Evolutionary conservation across 1,140 invertebrate species (phyloP), one percentile per base, ranked within the genome.

Genomic region (Heterodera carotae): DNA sequence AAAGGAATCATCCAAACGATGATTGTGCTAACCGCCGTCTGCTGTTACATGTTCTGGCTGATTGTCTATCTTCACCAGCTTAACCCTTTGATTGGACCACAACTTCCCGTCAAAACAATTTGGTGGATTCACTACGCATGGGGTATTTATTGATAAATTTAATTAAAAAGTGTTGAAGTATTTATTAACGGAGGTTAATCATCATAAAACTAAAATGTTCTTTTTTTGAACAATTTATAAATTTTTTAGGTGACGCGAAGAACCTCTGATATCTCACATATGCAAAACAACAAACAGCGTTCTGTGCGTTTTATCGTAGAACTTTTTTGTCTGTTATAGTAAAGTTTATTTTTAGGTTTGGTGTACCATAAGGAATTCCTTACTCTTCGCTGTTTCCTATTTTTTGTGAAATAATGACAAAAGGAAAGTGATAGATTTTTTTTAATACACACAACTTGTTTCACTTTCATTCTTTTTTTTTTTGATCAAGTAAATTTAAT

Each of bases 1-100:
- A 27, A 71, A 87, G 85, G 85, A 31, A 87, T 87, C 76, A 83
- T 88, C 43, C 85, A 87, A 77, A 86, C 86, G 27, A 87, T 87
- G 85, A 87, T 87, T 36, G 79, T 87, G 27, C 76, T 87, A 62
- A 87, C 85, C 18, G 86, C 85, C 36, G 86, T 87, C 39, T 87
- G 85, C 79, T 87, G 85, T 76, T 81, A 84, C 68, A 69, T 82
- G 76, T 88, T 88, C 75, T 87, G 85, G 85, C 77, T 87, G 64
- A 78, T 88, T 69, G 85, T 88, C 15, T 87, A 83, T 69, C 81
- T 87, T 59, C 85, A 87, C 76, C 85, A 87, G 77, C 73, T 87
- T 22, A 87, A 87, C 78, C 85, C 85, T 8, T 79, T 87, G 4
- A 88, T 87, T 70, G 85, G 85, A n/a, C 85, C 85, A 31, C 85